Evolutionary conservation across 2,888 invertebrate species (phyloP).

Genomic region (Malacosoma neustria): DNA sequence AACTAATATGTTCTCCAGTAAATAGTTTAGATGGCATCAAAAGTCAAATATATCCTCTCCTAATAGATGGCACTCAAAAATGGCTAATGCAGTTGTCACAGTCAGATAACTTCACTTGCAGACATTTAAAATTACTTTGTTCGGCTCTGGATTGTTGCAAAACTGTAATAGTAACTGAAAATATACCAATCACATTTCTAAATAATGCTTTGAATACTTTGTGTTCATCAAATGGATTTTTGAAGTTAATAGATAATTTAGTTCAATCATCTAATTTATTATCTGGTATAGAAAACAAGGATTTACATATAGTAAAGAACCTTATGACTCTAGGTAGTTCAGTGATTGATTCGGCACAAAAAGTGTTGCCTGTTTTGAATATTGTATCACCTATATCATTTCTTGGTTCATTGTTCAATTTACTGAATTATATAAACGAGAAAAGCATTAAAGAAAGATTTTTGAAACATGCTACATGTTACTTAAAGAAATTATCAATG

Average conservation of each 20-base stretch:
- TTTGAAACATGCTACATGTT: conserved; percentile 45
- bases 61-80: conserved; percentile 58
- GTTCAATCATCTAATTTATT: conserved; percentile 52
- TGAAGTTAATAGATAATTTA: conserved; percentile 47
- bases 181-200: conserved; percentile 35
- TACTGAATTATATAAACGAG: conserved; percentile 38
- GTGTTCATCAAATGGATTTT: conserved; percentile 59
- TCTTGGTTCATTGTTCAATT: conserved; percentile 47
- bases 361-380: conserved; percentile 51
- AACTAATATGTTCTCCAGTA: conserved; percentile 30
- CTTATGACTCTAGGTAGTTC: conserved; percentile 43
- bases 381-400: conserved; percentile 50
- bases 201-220: conserved; percentile 41
- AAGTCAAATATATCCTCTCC: conserved; percentile 46
- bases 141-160: conserved; percentile 52
- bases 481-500: conserved; percentile 50
- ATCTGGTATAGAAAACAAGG: conserved; percentile 43
- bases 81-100: conserved; percentile 60
- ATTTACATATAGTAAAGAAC: conserved; percentile 44
- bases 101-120: conserved; percentile 54
- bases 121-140: conserved; percentile 49
- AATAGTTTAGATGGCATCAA: conserved; percentile 35
- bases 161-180: conserved; percentile 38
- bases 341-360: conserved; percentile 42
- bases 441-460: conserved; percentile 45